Evolutionary conservation across 2,113 vertebrate species (phyloP), one percentile per base, ranked within the genome.

Genomic region (Phylloscopus trochilus): DNA sequence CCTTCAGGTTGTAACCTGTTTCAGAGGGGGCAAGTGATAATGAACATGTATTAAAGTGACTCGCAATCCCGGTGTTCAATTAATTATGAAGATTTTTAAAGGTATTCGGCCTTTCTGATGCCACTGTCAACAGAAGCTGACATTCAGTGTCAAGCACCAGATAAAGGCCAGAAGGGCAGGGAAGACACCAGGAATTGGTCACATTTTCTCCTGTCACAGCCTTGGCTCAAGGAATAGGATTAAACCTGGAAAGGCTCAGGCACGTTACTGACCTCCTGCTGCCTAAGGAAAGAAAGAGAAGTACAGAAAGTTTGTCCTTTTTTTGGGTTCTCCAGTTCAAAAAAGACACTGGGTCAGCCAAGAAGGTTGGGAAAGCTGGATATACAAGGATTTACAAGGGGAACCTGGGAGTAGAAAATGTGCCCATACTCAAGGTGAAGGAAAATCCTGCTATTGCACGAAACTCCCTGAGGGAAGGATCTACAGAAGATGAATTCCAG

Each of bases 241-340:
- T 60, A 63, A 68, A 37, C 13, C n/a, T 90, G 49, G 11, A 33
- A 62, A 75, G 41, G 35, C 15, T 41, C 33, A 7, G 52, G 15
- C 7, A 23, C 0, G 0, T 52, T 51, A 6, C 11, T 52, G 41
- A 56, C 23, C 10, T 63, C 9, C 18, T 81, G 27, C 24, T 51
- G 7, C 7, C n/a, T 13, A 28, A 19, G 41, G 22, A n/a, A 47
- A 1, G 2, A 60, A 52, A 17, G 21, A 81, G 13, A 8, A 53
- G 21, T 12, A 23, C 1, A 41, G 7, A 3, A 18, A 24, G 7
- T 13, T 15, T 24, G 18, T 21, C 21, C 2, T 24, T 4, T 33
- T 33, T 26, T 75, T 5, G 16, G 35, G 3, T 21, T 62, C 18
- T 64, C 13, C 51, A 8, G 17, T 37, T 55, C 7, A 43, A 55